These are phyloP conservation scores for Acrobasis repandana DNA, from an alignment of 2,888 invertebrate species.

Conservation along the genomic window DNA sequence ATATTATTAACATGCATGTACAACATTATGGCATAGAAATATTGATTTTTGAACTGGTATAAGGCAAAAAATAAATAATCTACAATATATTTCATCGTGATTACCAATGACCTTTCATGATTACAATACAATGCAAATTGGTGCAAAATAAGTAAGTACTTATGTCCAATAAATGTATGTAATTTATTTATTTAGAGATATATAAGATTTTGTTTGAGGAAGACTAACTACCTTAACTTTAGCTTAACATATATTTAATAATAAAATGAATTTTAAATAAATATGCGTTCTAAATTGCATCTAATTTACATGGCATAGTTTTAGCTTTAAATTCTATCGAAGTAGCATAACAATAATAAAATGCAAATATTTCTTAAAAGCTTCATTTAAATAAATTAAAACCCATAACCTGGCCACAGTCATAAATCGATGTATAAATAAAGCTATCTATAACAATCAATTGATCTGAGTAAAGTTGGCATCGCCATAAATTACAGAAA, in stretches of 20 bases:
- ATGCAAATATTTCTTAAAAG: slow-evolving; percentile 7
- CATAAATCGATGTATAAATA: slow-evolving; percentile 17
- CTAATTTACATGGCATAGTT: background rate
- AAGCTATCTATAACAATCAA: slow-evolving; percentile 37
- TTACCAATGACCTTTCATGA: too few species aligned
- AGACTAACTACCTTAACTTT: background rate
- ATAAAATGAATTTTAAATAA: background rate
- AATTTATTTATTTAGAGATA: too few species aligned
- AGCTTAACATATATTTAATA: background rate
- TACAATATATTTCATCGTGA: too few species aligned
- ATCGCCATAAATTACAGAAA: slow-evolving; percentile 42
- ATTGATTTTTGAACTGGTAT: too few species aligned
- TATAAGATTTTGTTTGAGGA: background rate
- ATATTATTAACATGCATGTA: too few species aligned
- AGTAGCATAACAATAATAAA: background rate
- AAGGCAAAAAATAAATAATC: too few species aligned
- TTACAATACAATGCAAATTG: too few species aligned
- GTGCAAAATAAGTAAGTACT: too few species aligned
- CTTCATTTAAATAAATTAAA: slow-evolving; percentile 8
- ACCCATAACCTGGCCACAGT: slow-evolving; percentile 7
- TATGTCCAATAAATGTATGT: too few species aligned
- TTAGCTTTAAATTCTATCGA: background rate
- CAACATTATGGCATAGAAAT: too few species aligned
- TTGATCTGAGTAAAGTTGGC: slow-evolving; percentile 31
- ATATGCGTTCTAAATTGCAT: background rate